Base-by-base conservation (phyloP, 2,797 vertebrate species). In the Alauda arvensis region DNA sequence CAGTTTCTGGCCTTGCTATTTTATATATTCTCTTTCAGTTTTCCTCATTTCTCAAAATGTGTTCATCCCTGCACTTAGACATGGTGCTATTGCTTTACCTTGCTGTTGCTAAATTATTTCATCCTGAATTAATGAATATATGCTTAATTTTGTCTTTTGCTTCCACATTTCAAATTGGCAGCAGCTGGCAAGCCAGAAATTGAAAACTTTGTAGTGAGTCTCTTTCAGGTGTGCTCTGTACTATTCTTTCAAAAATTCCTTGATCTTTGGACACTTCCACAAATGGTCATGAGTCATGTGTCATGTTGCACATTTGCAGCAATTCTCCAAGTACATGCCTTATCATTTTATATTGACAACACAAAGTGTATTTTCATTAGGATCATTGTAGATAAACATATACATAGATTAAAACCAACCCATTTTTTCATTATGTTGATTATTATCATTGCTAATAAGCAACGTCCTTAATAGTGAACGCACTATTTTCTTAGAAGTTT, bases 191-290 rank as follows among this genome's bases (percentile, higher is more conserved):
- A 94, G 85, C 10, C 52, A 72, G 51, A 66, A 93, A 65, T 63
- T 83, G 83, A 90, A 80, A 69, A 53, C 63, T 85, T 53, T 87
- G 34, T 61, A 43, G 43, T 91, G 87, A 69, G 65, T 71, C 92
- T 92, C 48, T 93, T 92, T 96, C 79, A 91, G 59, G 24, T 57
- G 77, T 88, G 55, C 82, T 77, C 69, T 85, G 55, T 67, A 85
- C 29, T 91, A 91, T 80, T 87, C n/a, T 84, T 95, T 94, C 53
- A 88, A 83, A 93, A 93, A 86, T 75, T 92, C n/a, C 71, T 96
- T 93, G 82, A 78, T 93, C 56, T 90, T 70, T 92, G 61, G 81
- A 60, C 33, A 85, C 92, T 95, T 91, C 45, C 68, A 63, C 42
- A 90, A 88, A 91, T 61, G 34, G 78, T 85, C 70, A 74, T 77